phyloP scores from a whole-genome alignment of 2,888 invertebrate genomes.

The Glyphotaelius pellucidus region DNA sequence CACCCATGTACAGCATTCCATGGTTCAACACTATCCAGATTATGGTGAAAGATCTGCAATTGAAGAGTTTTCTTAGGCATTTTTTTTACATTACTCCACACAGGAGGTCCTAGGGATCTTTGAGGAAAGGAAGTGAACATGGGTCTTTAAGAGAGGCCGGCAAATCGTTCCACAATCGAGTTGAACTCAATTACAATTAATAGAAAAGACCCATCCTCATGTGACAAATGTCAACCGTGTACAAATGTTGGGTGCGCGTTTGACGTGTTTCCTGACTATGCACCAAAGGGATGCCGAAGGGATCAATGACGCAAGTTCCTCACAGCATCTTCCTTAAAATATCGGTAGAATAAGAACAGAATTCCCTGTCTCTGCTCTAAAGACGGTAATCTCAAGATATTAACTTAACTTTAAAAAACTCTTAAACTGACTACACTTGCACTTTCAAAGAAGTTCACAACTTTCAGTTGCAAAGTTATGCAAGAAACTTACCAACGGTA shows the following conservation, averaged over 20 bases:
- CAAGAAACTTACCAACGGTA: background rate
- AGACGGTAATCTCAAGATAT: background rate
- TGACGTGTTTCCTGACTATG: background rate
- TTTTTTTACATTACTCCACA: too few species aligned
- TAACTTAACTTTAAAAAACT: background rate
- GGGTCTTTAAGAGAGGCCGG: too few species aligned
- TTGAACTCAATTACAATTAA: too few species aligned
- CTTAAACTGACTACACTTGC: background rate
- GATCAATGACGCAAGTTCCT: background rate
- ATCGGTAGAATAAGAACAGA: too few species aligned
- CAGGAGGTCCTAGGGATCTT: too few species aligned
- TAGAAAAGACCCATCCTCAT: too few species aligned
- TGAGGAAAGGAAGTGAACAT: too few species aligned
- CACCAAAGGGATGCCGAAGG: background rate
- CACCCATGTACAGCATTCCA: slow-evolving; percentile 71
- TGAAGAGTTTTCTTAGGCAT: background rate
- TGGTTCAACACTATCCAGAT: slow-evolving; percentile 78
- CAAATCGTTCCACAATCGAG: too few species aligned
- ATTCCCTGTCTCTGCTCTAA: too few species aligned
- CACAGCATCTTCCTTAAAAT: background rate
- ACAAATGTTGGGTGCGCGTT: background rate
- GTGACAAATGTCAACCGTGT: background rate
- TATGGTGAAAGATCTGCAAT: slow-evolving; percentile 76
- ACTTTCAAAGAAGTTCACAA: background rate
- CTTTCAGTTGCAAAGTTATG: background rate